Percentiles rank a stretch among this genome's conserved stretches.
phyloP scores from a whole-genome alignment of 2,888 invertebrate species.

The Thera britannica region DNA sequence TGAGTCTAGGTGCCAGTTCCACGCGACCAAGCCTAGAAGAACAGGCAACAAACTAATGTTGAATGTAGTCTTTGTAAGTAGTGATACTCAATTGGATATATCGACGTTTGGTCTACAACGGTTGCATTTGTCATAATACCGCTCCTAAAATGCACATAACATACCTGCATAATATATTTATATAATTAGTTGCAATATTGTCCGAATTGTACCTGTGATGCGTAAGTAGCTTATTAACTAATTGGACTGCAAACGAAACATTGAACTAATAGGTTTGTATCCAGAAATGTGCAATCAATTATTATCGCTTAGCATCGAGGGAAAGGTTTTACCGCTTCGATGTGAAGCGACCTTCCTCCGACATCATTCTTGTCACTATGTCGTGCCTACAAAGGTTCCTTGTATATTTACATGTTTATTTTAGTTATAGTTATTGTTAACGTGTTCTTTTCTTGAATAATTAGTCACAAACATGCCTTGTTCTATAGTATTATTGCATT shows the following conservation, averaged over 20 bases:
- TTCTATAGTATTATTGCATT: constrained; percentile 39
- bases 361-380: constrained; percentile 34
- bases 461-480: constrained; percentile 44
- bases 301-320: constrained; percentile 1
- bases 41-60: not conserved
- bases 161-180: not conserved
- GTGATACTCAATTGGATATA: constrained; percentile 1
- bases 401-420: constrained; percentile 42
- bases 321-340: not conserved
- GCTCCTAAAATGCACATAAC: constrained; percentile 27
- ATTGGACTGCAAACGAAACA: constrained; percentile 14
- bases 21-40: too few species aligned
- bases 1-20: too few species aligned
- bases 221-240: constrained; percentile 18
- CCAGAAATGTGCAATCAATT: constrained; percentile 7
- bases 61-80: not conserved
- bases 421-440: constrained; percentile 35
- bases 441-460: constrained; percentile 37
- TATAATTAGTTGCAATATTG: constrained; percentile 10
- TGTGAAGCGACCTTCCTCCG: constrained; percentile 2
- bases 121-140: not conserved
- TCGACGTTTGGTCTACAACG: not conserved
- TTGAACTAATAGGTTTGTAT: constrained; percentile 1
- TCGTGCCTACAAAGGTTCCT: constrained; percentile 45
- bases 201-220: constrained; percentile 25